Evolutionary conservation across 1,140 invertebrate species (phyloP).

Genomic region (Lordiphosa mommai): DNA sequence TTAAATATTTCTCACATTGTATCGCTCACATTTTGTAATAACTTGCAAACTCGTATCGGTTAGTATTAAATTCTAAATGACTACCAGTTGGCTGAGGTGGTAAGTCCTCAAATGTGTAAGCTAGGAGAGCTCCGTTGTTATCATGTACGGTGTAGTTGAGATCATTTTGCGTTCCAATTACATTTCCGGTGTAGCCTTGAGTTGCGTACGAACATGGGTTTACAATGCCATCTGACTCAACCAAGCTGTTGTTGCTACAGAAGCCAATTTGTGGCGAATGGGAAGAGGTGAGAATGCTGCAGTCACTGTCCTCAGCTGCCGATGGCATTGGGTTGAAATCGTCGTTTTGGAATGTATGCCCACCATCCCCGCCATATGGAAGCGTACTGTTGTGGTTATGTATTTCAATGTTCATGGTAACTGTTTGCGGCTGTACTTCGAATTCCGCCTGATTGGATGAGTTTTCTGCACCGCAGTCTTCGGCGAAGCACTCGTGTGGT

Average conservation of each 20-base stretch:
- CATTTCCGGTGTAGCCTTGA: slow-evolving; percentile 55
- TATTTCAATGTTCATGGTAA: slow-evolving; percentile 76
- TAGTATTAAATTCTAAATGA: slow-evolving; percentile 78
- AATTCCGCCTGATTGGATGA: slow-evolving; percentile 42
- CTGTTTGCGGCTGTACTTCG: slow-evolving; percentile 51
- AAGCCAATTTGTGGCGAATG: slow-evolving; percentile 66
- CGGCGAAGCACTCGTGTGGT: slow-evolving; percentile 46
- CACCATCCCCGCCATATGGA: slow-evolving; percentile 43
- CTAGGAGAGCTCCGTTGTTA: slow-evolving; percentile 71
- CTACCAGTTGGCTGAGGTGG: slow-evolving; percentile 74
- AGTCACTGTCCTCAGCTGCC: slow-evolving; percentile 61
- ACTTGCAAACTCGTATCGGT: slow-evolving; percentile 73
- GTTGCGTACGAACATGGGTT: slow-evolving; percentile 40
- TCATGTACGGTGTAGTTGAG: slow-evolving; percentile 68
- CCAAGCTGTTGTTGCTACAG: slow-evolving; percentile 37
- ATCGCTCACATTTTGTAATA: slow-evolving; percentile 62
- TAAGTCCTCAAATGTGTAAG: slow-evolving; percentile 66
- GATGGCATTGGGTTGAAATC: slow-evolving; percentile 59
- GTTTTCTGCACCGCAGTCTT: slow-evolving; percentile 49
- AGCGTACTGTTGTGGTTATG: slow-evolving; percentile 64
- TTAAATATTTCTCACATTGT: slow-evolving; percentile 73
- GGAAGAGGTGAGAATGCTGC: slow-evolving; percentile 64
- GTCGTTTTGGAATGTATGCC: slow-evolving; percentile 64
- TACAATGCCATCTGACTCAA: slow-evolving; percentile 46
- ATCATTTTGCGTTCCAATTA: slow-evolving; percentile 65